A percentile compares a stretch with the other conserved stretches of the same genome.
These are phyloP conservation scores for Melipona quadrifasciata DNA, from an alignment of 1,140 invertebrate genomes.

Conservation along the genomic window DNA sequence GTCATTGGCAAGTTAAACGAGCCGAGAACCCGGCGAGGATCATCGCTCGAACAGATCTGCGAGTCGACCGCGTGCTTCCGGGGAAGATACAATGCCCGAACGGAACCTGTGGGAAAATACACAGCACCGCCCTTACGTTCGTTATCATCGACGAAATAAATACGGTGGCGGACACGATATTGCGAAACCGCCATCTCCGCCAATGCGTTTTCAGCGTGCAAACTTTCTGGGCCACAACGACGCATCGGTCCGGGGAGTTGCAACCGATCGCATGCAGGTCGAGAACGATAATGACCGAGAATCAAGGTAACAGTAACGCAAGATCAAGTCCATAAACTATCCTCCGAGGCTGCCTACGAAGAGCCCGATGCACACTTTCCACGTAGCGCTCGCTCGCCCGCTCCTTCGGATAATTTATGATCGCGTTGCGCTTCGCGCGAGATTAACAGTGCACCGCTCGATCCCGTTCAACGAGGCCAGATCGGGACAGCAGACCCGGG, in stretches of 20 bases:
- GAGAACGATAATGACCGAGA: conserved; percentile 38
- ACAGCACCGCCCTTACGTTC: conserved; percentile 50
- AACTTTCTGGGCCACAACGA: conserved; percentile 33
- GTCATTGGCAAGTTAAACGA: background rate
- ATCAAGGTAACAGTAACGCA: conserved; percentile 44
- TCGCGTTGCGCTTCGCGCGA: conserved; percentile 22
- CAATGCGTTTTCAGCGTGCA: background rate
- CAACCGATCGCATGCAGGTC: conserved; percentile 40
- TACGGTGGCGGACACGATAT: conserved; percentile 19
- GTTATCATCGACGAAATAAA: conserved; percentile 67
- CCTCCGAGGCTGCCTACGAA: conserved; percentile 14
- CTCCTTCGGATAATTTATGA: conserved; percentile 53
- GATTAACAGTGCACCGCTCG: conserved; percentile 24
- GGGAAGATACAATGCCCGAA: conserved; percentile 44
- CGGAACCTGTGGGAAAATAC: conserved; percentile 63
- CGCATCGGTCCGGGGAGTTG: conserved; percentile 15
- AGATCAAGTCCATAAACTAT: conserved; percentile 46
- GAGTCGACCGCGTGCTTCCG: conserved; percentile 38
- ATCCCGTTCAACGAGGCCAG: conserved; percentile 15
- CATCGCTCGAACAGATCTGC: conserved; percentile 1
- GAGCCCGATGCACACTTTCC: conserved; percentile 11
- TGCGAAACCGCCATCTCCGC: background rate
- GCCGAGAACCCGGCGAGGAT: conserved; percentile 11
- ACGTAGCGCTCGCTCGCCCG: background rate
- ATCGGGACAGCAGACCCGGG: background rate